Evolutionary conservation across 2,888 invertebrate genomes (phyloP), one percentile per base, ranked within the genome.

Genomic region (Herminia tarsipennalis): DNA sequence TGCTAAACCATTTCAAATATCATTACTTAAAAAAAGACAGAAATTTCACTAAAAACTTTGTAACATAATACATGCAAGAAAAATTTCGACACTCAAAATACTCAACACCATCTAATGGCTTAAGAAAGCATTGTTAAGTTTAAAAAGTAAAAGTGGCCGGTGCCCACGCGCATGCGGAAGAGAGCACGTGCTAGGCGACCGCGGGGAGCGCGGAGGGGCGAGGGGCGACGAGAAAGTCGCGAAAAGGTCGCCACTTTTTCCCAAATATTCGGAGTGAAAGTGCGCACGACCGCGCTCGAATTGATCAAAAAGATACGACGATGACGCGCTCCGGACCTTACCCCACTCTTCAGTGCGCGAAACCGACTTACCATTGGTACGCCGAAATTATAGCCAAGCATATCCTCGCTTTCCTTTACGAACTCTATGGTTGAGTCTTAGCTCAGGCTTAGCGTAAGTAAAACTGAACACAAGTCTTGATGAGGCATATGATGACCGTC

Each of bases 241-340:
- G 78, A 86, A 89, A 89, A 91, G 90, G 90, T 91, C 88, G 89
- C 76, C 74, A 83, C 89, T 89, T 90, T 90, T 90, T 86, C 86
- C 90, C 88, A 91, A 91, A 91, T 91, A 91, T 89, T 89, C 87
- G 64, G 73, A 88, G 90, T 84, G 89, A 90, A 91, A 91, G 90
- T 86, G 66, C 54, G 75, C 73, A 54, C 70, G 65, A 72, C 76
- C 69, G 74, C 76, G 82, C 78, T 81, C 78, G 77, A 81, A 75
- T 78, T 81, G 77, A 78, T 80, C 72, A 78, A 81, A 83, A 78
- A 56, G 55, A 59, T 58, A 57, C 56, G 40, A 45, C 43, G 47
- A 49, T 55, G 60, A 51, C 57, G 52, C 32, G 34, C 32, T 18
- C n/a, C 17, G 10, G 29, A 28, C 42, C 34, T 34, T 20, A 9